Evolutionary conservation across 2,797 vertebrate species (phyloP), one percentile per base, ranked within the genome.

Genomic region (Sebastes goodei): DNA sequence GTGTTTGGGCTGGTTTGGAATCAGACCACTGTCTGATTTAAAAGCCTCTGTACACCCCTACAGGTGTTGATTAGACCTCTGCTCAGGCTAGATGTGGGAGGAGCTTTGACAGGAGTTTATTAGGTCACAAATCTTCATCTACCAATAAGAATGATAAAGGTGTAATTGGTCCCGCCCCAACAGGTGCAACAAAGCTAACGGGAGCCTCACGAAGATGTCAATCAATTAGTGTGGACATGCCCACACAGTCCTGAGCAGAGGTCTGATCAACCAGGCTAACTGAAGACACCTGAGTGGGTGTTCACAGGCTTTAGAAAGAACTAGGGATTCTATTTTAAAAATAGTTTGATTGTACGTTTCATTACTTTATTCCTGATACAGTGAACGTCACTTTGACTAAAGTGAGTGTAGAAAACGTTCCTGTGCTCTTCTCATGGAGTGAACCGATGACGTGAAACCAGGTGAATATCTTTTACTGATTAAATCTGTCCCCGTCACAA

Each of bases 71-170:
- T 46, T 46, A 17, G 42, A 46, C 42, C 15, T 46, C 42, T 46
- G 42, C 42, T 46, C 42, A 46, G 42, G 15, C 15, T 20, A 0
- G 0, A 20, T 0, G 42, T 46, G 42, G 2, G 38, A 0, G 38
- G 38, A 42, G 14, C 14, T 42, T 7, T 42, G 14, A 42, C 38
- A 15, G 38, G 38, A 1, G 0, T 46, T 46, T 46, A 17, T 46
- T 20, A 46, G 42, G 7, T 46, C 42, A 46, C 42, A 46, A 17
- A 46, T 46, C 42, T 46, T 46, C 42, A 46, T 7, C 42, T 46
- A 46, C 42, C 42, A 46, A 46, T 46, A 46, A 46, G 42, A 46
- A 46, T 46, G 42, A 46, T 8, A 17, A 46, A 46, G 42, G 3
- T 46, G 15, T 46, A 17, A 46, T 46, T 46, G 1, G 42, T 46